Conservation (phyloP, 2,797 vertebrate genomes). For the Bradypodion pumilum region DNA sequence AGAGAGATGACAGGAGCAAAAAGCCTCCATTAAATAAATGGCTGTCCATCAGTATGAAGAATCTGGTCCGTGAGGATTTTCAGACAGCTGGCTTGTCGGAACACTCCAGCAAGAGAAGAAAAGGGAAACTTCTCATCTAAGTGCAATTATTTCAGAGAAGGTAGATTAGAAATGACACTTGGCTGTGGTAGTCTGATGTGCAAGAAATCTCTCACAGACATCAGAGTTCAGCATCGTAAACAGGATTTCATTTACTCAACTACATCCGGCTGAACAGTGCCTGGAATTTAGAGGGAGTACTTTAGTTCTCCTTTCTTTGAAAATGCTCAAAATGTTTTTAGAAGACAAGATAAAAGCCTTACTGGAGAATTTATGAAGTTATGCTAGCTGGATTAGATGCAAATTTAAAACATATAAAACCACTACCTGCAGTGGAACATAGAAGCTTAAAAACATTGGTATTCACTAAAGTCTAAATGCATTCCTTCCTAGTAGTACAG, state of each 20-base stretch:
- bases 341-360: slow-evolving; percentile 45
- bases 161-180: slow-evolving; percentile 39
- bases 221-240: slow-evolving; percentile 51
- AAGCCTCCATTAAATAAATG: slow-evolving; percentile 6
- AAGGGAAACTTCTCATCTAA: slow-evolving; percentile 47
- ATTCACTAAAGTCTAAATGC: slow-evolving; percentile 22
- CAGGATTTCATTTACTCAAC: slow-evolving; percentile 43
- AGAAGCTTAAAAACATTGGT: slow-evolving; percentile 22
- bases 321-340: slow-evolving; percentile 50
- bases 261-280: slow-evolving; percentile 46
- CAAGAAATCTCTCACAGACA: slow-evolving; percentile 57
- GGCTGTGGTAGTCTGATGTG: slow-evolving; percentile 19
- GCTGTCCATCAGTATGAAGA: background rate
- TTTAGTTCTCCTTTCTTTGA: slow-evolving; percentile 32
- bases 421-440: background rate
- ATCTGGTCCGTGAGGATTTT: slow-evolving; percentile 19
- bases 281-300: slow-evolving; percentile 53
- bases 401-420: slow-evolving; percentile 7
- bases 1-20: background rate
- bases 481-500: background rate
- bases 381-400: background rate
- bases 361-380: slow-evolving; percentile 4
- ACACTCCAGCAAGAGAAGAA: slow-evolving; percentile 42
- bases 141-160: slow-evolving; percentile 61
- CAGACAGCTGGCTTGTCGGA: background rate